Percentiles rank a stretch among this genome's conserved stretches.
Evolutionary conservation across 2,888 invertebrate genomes (phyloP).

Genomic region (Ptychoptera contaminata): DNA sequence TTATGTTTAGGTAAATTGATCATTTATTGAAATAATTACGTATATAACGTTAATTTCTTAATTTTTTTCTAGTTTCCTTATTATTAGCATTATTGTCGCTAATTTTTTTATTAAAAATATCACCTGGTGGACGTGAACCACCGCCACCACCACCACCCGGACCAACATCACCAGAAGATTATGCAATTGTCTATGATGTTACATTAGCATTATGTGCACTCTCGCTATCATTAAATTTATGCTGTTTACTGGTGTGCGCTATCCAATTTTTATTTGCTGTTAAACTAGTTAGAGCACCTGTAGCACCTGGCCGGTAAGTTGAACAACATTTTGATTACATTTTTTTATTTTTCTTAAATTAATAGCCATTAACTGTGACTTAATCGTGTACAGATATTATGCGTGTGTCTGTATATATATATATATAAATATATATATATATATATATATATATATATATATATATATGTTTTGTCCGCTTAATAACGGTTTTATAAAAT

Average conservation of each 20-base stretch:
- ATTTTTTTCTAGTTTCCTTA: constrained; percentile 44
- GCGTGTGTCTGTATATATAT: neutral
- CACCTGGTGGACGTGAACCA: constrained; percentile 37
- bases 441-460: too few relatives aligned
- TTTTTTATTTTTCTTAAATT: neutral
- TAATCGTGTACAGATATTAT: neutral
- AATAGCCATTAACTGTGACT: neutral
- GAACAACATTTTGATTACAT: neutral
- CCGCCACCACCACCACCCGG: constrained; percentile 23
- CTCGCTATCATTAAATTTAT: constrained; percentile 74
- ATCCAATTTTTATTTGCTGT: constrained; percentile 90
- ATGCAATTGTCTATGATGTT: constrained; percentile 80
- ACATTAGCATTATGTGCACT: constrained; percentile 79
- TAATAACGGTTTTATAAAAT: neutral
- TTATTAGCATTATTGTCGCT: constrained; percentile 68
- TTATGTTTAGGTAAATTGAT: constrained; percentile 45
- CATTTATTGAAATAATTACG: neutral
- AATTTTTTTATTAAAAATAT: constrained; percentile 72
- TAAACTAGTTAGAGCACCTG: constrained; percentile 73
- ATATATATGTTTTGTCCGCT: neutral
- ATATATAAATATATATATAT: neutral
- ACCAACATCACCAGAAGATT: constrained; percentile 54
- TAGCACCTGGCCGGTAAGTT: constrained; percentile 50
- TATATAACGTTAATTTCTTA: neutral
- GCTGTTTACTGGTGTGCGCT: constrained; percentile 83